phyloP scores from a whole-genome alignment of 2,113 vertebrate genomes.

The Leucoraja erinaceus region DNA sequence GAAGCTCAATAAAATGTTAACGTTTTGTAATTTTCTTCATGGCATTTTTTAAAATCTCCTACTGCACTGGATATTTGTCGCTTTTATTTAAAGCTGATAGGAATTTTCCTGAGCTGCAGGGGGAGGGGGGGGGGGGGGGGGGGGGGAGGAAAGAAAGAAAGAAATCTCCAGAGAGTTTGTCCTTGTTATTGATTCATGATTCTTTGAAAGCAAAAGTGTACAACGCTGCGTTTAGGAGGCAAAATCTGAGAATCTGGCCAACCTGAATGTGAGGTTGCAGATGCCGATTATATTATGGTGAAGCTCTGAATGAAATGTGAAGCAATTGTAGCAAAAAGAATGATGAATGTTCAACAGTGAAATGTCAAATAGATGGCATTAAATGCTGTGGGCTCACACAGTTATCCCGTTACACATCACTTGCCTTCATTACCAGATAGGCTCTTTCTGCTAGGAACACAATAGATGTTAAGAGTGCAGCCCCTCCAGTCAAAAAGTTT shows the following conservation, averaged over 20 bases:
- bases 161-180: not conserved
- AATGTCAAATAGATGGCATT: not conserved
- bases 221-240: too few species aligned
- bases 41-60: not conserved
- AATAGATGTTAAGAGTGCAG: not conserved
- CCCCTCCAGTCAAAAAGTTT: not conserved
- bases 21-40: not conserved
- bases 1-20: not conserved
- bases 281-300: not conserved
- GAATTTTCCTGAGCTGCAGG: not conserved
- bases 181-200: not conserved
- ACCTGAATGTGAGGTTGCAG: not conserved
- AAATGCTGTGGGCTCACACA: not conserved
- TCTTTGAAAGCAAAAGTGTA: not conserved
- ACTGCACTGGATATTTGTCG: not conserved
- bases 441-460: not conserved
- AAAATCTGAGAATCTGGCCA: not conserved
- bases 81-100: not conserved
- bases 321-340: not conserved
- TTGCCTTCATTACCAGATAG: not conserved
- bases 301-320: not conserved
- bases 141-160: too few species aligned
- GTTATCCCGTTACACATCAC: too few species aligned
- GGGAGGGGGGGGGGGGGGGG: too few species aligned
- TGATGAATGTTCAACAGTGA: not conserved